Conservation (phyloP, 2,888 invertebrate species). For the Caradrina clavipalpis region DNA sequence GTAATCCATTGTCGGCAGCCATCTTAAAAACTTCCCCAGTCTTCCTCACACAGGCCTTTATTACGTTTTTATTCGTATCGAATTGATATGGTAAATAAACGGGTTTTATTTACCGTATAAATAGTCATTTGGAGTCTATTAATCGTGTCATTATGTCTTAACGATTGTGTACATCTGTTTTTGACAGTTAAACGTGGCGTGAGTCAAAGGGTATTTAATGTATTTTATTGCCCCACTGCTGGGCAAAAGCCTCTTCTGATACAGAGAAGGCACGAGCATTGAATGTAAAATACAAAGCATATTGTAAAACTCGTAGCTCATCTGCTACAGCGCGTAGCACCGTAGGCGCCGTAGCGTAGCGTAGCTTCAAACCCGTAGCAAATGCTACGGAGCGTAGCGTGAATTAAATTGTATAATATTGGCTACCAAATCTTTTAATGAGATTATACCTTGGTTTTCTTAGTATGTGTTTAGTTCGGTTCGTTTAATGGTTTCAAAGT, state of each 20-base stretch:
- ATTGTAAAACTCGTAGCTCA: constrained; percentile 26
- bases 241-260: too few relatives aligned
- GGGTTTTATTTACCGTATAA: constrained; percentile 63
- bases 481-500: too few relatives aligned
- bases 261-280: too few relatives aligned
- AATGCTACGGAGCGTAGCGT: constrained; percentile 24
- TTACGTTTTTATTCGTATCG: constrained; percentile 72
- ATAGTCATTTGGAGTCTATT: constrained; percentile 71
- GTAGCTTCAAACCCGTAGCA: constrained; percentile 8
- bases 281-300: too few relatives aligned
- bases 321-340: constrained; percentile 17
- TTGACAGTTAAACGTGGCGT: background rate
- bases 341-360: constrained; percentile 35
- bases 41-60: constrained; percentile 64
- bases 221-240: too few relatives aligned
- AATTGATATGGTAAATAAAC: constrained; percentile 80
- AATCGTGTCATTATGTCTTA: constrained; percentile 75
- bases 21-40: constrained; percentile 65
- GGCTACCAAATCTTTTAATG: background rate
- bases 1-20: constrained; percentile 72
- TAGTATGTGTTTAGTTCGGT: background rate
- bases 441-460: background rate
- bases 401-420: background rate
- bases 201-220: too few relatives aligned
- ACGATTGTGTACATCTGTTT: constrained; percentile 32